Evolutionary conservation across 2,113 vertebrate species (phyloP).

Genomic region (Gymnocephalus cernua): DNA sequence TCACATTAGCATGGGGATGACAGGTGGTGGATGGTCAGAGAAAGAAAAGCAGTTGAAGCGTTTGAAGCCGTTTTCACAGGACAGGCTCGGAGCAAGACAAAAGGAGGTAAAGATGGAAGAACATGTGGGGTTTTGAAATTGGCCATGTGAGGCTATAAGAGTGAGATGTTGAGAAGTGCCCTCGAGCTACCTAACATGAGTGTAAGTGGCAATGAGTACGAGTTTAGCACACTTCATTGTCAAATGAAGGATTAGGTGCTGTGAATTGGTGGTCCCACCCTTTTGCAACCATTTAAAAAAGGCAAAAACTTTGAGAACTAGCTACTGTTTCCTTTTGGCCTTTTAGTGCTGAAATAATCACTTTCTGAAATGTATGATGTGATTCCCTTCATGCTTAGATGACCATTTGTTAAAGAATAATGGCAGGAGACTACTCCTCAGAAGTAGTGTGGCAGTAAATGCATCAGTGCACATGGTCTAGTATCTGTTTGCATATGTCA

Average conservation of each 20-base stretch:
- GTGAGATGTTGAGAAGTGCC: conserved; percentile 66
- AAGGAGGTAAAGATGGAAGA: conserved; percentile 71
- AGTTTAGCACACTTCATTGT: conserved; percentile 66
- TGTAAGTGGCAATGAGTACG: conserved; percentile 50
- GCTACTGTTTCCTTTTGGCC: conserved; percentile 25
- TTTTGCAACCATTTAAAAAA: conserved; percentile 54
- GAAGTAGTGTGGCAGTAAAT: background rate
- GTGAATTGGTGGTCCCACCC: conserved; percentile 38
- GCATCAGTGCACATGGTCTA: background rate
- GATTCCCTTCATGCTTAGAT: conserved; percentile 18
- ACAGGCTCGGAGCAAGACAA: conserved; percentile 63
- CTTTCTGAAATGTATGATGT: conserved; percentile 37
- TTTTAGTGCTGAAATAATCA: conserved; percentile 35
- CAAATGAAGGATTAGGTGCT: conserved; percentile 61
- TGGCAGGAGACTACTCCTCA: background rate
- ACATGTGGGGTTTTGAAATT: conserved; percentile 71
- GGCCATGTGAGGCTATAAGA: conserved; percentile 54
- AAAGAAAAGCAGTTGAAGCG: conserved; percentile 16
- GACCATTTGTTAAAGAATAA: conserved; percentile 18
- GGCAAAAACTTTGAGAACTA: conserved; percentile 25
- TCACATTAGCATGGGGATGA: conserved; percentile 68
- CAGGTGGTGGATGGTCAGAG: conserved; percentile 62
- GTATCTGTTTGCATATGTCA: background rate
- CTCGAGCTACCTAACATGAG: conserved; percentile 67
- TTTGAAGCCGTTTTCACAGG: conserved; percentile 28